A percentile compares a stretch with the other conserved stretches of the same genome.
phyloP scores from a whole-genome alignment of 2,797 vertebrate species.

The Pipistrellus pygmaeus region DNA sequence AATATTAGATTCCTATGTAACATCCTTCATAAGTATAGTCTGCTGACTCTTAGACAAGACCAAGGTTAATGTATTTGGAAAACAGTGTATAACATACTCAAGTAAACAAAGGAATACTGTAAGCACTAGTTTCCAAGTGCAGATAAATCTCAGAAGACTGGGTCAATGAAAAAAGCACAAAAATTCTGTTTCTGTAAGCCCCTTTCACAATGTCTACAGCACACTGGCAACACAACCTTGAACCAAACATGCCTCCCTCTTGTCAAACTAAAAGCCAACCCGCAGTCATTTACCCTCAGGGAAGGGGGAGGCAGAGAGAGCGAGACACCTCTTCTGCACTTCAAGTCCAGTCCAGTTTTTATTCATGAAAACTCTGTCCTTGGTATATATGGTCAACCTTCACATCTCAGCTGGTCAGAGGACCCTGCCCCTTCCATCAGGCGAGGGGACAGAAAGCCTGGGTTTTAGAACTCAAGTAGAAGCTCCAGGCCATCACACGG shows the following conservation, averaged over 20 bases:
- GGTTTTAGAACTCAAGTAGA: background rate
- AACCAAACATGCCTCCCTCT: background rate
- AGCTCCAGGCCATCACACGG: background rate
- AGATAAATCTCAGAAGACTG: constrained; percentile 12
- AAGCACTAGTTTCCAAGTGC: background rate
- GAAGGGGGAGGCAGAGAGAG: background rate
- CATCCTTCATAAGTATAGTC: background rate
- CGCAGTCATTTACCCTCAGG: no score
- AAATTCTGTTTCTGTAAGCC: background rate
- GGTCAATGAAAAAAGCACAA: background rate
- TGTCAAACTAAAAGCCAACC: background rate
- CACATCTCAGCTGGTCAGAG: background rate
- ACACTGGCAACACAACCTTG: background rate
- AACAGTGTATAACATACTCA: background rate
- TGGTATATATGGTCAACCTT: background rate
- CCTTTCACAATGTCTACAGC: background rate
- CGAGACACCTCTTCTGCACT: background rate
- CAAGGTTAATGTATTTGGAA: background rate
- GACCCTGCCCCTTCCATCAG: background rate
- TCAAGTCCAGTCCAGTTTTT: background rate
- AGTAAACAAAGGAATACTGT: constrained; percentile 9
- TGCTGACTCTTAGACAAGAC: background rate
- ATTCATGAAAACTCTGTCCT: constrained; percentile 21
- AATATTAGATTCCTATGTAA: background rate
- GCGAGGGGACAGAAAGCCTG: background rate